Evolutionary conservation across 2,113 vertebrate species (phyloP), one percentile per base, ranked within the genome.

Genomic region (Misgurnus anguillicaudatus): DNA sequence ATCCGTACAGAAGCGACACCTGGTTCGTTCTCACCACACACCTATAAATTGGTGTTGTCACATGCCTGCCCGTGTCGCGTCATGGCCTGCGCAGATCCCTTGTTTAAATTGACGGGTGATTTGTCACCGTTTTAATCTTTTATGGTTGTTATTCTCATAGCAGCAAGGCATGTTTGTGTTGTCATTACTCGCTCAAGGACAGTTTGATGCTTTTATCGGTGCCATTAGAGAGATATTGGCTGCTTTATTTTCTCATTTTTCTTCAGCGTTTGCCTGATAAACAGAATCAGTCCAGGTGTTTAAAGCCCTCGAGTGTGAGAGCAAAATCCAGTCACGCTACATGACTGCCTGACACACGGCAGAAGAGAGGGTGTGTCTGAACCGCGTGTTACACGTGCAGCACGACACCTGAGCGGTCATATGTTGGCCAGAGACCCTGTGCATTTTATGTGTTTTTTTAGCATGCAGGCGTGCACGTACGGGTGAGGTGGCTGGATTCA

Each of bases 401-500:
- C 48, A 61, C 42, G 51, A 73, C 72, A 81, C 76, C 70, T 58
- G 70, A 42, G 31, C 70, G 17, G 72, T 57, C 62, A 19, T 58
- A n/a, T 60, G 70, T 5, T 19, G 24, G 14, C 16, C 68, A 79
- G 21, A 58, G 57, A 55, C 39, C 48, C 21, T 48, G 41, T 45
- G 53, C 14, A 51, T 60, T 17, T 57, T 67, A 53, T 51, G 13
- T 78, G n/a, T 77, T 39, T 38, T 60, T 17, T 36, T 36, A 51
- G 53, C 19, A 24, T 77, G 61, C 21, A 10, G 39, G 11, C 64
- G 51, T 77, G 41, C 41, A 24, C 47, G 31, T 36, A 31, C 7
- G 53, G 51, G 48, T 31, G 85, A 85, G 86, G 80, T 85, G 79
- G 88, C 86, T 87, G 89, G 86, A 85, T 87, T 86, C 24, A 63